These are phyloP conservation scores for Plutomurus gul DNA, from an alignment of 1,140 invertebrate species.

Conservation along the genomic window DNA sequence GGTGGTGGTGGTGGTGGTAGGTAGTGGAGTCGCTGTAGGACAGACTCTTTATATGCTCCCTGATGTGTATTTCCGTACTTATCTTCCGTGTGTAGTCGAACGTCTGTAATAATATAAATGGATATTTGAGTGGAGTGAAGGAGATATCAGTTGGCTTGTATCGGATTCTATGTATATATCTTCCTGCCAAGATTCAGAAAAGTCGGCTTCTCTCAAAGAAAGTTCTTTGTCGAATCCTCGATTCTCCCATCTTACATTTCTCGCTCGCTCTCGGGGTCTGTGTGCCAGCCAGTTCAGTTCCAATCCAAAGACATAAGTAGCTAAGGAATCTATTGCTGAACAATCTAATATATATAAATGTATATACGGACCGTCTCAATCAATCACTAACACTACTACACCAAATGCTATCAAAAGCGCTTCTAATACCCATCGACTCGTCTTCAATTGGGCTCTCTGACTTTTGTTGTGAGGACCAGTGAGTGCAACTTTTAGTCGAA, in stretches of 20 bases:
- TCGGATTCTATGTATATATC: slow-evolving; percentile 12
- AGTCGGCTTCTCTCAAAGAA: slow-evolving; percentile 14
- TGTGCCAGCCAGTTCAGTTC: not conserved
- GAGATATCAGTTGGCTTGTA: slow-evolving; percentile 5
- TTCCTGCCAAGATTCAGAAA: slow-evolving; percentile 23
- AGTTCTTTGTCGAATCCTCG: slow-evolving; percentile 26
- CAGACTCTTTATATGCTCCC: too few relatives aligned
- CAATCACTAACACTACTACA: not conserved
- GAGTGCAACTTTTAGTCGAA: too few relatives aligned
- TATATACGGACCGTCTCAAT: not conserved
- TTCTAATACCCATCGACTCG: not conserved
- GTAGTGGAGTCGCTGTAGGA: not conserved
- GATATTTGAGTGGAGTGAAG: slow-evolving; percentile 7
- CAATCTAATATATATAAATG: not conserved
- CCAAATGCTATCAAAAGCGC: not conserved
- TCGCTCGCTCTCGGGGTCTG: not conserved
- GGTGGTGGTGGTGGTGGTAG: not conserved
- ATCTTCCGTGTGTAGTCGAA: not conserved
- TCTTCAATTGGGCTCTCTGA: not conserved
- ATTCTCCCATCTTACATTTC: slow-evolving; percentile 16
- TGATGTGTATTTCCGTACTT: not conserved
- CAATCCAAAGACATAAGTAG: not conserved
- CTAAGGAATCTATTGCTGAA: too few relatives aligned
- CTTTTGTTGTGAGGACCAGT: too few relatives aligned
- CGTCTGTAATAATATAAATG: slow-evolving; percentile 4